Evolutionary conservation across 2,797 vertebrate genomes (phyloP).

Genomic region (Thunnus albacares): DNA sequence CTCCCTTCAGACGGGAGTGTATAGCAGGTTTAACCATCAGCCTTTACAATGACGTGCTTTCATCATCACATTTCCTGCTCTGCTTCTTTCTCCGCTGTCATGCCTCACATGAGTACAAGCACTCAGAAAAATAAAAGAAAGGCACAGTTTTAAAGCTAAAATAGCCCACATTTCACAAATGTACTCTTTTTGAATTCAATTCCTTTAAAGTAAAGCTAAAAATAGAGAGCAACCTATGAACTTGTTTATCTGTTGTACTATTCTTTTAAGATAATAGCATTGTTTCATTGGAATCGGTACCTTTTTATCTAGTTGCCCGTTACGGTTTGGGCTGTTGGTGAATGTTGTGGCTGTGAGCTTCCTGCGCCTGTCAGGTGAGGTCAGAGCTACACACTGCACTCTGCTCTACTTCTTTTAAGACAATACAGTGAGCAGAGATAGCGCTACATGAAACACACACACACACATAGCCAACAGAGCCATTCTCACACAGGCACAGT

Average conservation of each 20-base stretch:
- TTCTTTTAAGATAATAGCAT: slow-evolving; percentile 2
- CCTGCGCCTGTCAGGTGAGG: neutral
- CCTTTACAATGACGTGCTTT: slow-evolving; percentile 52
- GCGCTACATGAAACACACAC: neutral
- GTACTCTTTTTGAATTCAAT: slow-evolving; percentile 10
- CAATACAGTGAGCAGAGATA: slow-evolving; percentile 1
- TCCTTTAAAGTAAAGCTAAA: slow-evolving; percentile 18
- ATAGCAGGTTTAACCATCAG: slow-evolving; percentile 40
- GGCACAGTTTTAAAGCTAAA: slow-evolving; percentile 28
- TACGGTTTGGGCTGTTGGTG: neutral
- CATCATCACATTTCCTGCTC: slow-evolving; percentile 55
- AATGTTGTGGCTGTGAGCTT: neutral
- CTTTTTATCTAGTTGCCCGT: slow-evolving; percentile 5
- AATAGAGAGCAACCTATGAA: slow-evolving; percentile 11
- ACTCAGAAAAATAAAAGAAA: slow-evolving; percentile 9
- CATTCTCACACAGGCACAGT: slow-evolving; percentile 10
- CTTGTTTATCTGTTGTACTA: neutral
- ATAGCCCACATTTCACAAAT: slow-evolving; percentile 9
- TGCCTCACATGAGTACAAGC: slow-evolving; percentile 18
- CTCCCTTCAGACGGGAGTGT: slow-evolving; percentile 48
- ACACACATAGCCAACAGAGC: neutral
- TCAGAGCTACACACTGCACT: neutral
- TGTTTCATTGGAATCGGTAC: slow-evolving; percentile 9
- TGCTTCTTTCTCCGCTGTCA: slow-evolving; percentile 16
- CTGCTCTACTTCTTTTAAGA: slow-evolving; percentile 8